phyloP scores from a whole-genome alignment of 2,888 invertebrate species.

The Brachyptera risi region DNA sequence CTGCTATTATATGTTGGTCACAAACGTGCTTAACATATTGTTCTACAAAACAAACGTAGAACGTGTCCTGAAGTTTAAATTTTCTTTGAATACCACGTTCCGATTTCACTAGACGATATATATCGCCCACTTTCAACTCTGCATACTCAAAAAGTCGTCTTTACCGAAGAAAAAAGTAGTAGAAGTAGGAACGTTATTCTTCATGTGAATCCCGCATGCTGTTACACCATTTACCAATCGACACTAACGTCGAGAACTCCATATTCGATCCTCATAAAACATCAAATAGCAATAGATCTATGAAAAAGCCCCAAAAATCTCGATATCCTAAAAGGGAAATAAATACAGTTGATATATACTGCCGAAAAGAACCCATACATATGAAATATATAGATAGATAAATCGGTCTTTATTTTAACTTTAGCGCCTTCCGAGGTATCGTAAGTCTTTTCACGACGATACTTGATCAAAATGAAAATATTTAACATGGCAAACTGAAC shows the following conservation, averaged over 20 bases:
- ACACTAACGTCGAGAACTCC: background rate
- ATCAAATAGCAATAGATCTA: slow-evolving; percentile 7
- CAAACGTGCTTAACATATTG: background rate
- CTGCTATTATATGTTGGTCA: too few relatives aligned
- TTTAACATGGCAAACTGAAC: too few relatives aligned
- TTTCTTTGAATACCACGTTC: slow-evolving; percentile 5
- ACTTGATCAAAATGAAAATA: too few relatives aligned
- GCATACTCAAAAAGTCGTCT: background rate
- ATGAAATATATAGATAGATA: slow-evolving; percentile 10
- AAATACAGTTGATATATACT: slow-evolving; percentile 11
- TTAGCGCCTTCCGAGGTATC: background rate
- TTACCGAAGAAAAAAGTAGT: too few relatives aligned
- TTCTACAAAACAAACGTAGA: background rate
- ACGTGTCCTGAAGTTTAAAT: slow-evolving; percentile 9
- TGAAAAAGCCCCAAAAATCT: background rate
- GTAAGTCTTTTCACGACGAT: slow-evolving; percentile 2
- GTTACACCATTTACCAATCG: background rate
- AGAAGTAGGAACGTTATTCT: background rate
- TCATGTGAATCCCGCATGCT: background rate
- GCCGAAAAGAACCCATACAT: background rate
- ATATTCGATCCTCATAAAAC: background rate
- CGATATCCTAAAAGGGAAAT: slow-evolving; percentile 13
- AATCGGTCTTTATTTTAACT: slow-evolving; percentile 14
- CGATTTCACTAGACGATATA: slow-evolving; percentile 10
- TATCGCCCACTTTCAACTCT: slow-evolving; percentile 4